Evolutionary conservation across 1,140 invertebrate genomes (phyloP).

Genomic region (Druon quercuslanigerum): DNA sequence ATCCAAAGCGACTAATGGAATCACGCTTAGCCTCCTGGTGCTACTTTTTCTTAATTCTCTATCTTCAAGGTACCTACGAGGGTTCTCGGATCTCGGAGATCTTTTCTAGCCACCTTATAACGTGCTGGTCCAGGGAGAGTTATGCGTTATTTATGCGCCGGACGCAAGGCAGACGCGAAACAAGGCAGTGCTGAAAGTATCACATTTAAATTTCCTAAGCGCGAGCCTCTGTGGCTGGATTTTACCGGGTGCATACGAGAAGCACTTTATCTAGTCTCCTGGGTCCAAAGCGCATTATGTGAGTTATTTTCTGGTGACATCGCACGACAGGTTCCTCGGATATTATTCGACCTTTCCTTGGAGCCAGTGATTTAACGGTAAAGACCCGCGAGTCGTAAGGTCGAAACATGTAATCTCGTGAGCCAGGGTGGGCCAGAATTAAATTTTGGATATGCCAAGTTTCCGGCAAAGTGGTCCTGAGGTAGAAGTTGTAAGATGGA

Average conservation of each 20-base stretch:
- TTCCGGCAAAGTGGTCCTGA: not conserved
- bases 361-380: not conserved
- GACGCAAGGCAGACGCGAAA: constrained; percentile 48
- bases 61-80: constrained; percentile 30
- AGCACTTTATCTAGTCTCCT: not conserved
- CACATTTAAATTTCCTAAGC: constrained; percentile 47
- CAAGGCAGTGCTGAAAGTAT: constrained; percentile 64
- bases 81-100: constrained; percentile 37
- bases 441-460: constrained; percentile 9
- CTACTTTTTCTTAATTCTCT: constrained; percentile 53
- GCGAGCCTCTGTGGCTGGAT: not conserved
- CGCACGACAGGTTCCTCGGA: not conserved
- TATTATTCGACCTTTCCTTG: not conserved
- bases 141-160: constrained; percentile 65
- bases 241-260: not conserved
- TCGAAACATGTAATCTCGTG: not conserved
- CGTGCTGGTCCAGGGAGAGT: constrained; percentile 48
- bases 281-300: not conserved
- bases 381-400: not conserved
- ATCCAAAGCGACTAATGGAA: constrained; percentile 66
- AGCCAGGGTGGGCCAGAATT: not conserved
- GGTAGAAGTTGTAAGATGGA: constrained; percentile 16
- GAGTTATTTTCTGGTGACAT: not conserved
- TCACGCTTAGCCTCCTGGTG: constrained; percentile 67
- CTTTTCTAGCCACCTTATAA: constrained; percentile 47